phyloP scores from a whole-genome alignment of 1,140 invertebrate genomes.

The Papilio polytes region DNA sequence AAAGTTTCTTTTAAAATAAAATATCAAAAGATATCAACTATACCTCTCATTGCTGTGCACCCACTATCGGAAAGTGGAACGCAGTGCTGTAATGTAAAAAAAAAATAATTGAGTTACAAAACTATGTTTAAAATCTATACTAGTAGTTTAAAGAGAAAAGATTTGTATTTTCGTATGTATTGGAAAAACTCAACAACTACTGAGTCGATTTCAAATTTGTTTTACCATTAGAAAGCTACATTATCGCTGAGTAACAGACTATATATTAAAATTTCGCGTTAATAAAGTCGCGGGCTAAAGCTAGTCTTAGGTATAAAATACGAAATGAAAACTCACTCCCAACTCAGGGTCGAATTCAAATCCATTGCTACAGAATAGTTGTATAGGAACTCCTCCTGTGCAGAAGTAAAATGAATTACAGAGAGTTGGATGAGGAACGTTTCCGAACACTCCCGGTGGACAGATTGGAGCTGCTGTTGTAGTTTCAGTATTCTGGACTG shows the following conservation, averaged over 20 bases:
- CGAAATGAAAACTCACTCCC: slow-evolving; percentile 45
- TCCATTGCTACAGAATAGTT: slow-evolving; percentile 52
- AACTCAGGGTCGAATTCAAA: slow-evolving; percentile 55
- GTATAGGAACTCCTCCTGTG: slow-evolving; percentile 48
- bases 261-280: no score
- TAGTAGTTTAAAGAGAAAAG: no score
- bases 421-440: slow-evolving; percentile 50
- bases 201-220: no score
- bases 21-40: not conserved
- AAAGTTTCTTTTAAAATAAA: not conserved
- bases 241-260: no score
- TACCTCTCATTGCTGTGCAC: slow-evolving; percentile 45
- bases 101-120: not conserved
- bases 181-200: no score
- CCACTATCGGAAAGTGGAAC: slow-evolving; percentile 47
- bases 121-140: no score
- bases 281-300: no score
- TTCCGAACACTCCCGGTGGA: slow-evolving; percentile 50
- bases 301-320: no score
- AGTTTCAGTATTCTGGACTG: not conserved
- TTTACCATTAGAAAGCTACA: no score
- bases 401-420: slow-evolving; percentile 61
- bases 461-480: slow-evolving; percentile 42
- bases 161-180: no score
- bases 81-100: slow-evolving; percentile 42